Evolutionary conservation across 2,797 vertebrate genomes (phyloP), one percentile per base, ranked within the genome.

Genomic region (Macroramphosus scolopax): DNA sequence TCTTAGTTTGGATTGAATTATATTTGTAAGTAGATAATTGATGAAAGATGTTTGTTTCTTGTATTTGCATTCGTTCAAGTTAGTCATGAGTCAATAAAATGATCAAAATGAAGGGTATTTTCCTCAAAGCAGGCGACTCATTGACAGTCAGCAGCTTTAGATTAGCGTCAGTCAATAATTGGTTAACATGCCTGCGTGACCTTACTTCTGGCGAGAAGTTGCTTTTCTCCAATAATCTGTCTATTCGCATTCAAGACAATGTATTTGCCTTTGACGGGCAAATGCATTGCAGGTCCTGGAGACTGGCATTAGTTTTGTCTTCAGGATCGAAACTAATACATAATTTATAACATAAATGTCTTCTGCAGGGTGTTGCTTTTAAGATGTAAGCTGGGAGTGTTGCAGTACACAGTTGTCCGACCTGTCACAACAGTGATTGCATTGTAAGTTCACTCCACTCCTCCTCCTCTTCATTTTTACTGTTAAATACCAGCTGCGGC

Each of bases 331-430:
- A n/a, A n/a, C n/a, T n/a, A n/a, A n/a, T n/a, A n/a, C n/a, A n/a
- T n/a, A n/a, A n/a, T n/a, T n/a, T n/a, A n/a, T n/a, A n/a, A n/a
- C n/a, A n/a, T n/a, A n/a, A n/a, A n/a, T 13, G 9, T 31, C 8
- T 24, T 49, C 44, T 81, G 51, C 88, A 99, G 97, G 84, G 95
- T 98, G 51, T 84, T 99, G 44, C 81, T 98, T 22, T 90, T 95
- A 72, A 89, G 97, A 71, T 98, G 95, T 75, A 99, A 98, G 80
- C 82, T 99, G 62, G 97, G 97, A 49, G 97, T 99, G 53, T 61
- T 98, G 72, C 97, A 99, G 81, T 99, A 99, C 77, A 98, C 96
- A 0, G 95, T 98, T 5, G 94, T 99, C 35, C 89, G 96, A 82
- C 95, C 95, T 0, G 92, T 98, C 76, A 98, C 96, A 32, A 98